Conservation (phyloP, 2,888 invertebrate species). For the Dugesia japonica region DNA sequence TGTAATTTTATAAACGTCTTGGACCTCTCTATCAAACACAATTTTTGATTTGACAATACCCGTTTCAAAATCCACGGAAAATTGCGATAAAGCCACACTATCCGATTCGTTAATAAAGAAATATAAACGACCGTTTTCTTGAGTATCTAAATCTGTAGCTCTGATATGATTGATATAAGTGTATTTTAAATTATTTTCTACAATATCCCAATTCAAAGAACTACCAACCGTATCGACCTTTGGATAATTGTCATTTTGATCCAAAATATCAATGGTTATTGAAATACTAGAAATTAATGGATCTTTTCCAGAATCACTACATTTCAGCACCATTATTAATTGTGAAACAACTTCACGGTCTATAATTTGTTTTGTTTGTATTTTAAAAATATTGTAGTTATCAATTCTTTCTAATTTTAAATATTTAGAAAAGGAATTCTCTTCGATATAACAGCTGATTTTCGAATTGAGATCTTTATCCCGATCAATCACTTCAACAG, state of each 20-base stretch:
- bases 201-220: neutral
- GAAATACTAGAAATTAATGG: neutral
- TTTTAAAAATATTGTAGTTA: neutral
- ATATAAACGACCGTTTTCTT: neutral
- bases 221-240: neutral
- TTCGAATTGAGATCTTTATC: slow-evolving; percentile 20
- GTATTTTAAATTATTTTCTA: neutral
- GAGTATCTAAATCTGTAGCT: neutral
- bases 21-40: neutral
- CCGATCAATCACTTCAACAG: neutral
- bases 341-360: neutral
- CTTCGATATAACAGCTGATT: neutral
- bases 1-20: neutral
- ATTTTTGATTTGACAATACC: neutral
- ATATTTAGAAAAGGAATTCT: neutral
- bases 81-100: neutral
- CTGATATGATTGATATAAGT: neutral
- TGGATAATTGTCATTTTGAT: neutral
- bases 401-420: neutral
- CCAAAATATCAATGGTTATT: neutral
- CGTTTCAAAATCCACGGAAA: neutral
- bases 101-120: neutral
- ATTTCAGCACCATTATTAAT: neutral
- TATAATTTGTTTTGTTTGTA: neutral
- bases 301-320: neutral